A percentile compares a stretch with the other conserved stretches of the same genome.
Conservation (phyloP, 2,113 vertebrate species). For the Rutilus rutilus region DNA sequence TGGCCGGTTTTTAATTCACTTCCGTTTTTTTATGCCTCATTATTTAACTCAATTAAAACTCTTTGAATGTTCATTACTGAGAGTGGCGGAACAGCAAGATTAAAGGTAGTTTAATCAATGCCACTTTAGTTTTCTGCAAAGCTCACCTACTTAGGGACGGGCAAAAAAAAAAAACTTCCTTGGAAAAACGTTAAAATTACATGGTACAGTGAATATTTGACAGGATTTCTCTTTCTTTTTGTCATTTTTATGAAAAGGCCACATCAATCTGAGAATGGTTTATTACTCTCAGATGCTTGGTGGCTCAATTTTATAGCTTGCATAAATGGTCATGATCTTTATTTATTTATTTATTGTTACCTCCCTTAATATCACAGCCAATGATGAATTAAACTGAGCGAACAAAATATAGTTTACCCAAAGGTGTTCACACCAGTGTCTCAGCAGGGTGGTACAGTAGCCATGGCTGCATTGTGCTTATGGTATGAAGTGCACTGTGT, state of each 20-base stretch:
- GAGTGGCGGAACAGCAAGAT: constrained; percentile 17
- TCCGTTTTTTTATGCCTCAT: constrained; percentile 53
- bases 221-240: constrained; percentile 58
- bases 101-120: constrained; percentile 39
- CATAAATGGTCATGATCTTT: constrained; percentile 41
- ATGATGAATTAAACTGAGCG: constrained; percentile 56
- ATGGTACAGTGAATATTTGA: neutral
- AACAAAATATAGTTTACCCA: constrained; percentile 44
- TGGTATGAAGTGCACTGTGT: constrained; percentile 13
- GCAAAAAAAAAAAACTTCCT: constrained; percentile 22
- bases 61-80: constrained; percentile 49
- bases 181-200: constrained; percentile 14
- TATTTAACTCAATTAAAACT: constrained; percentile 56
- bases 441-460: constrained; percentile 14
- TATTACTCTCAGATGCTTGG: constrained; percentile 62
- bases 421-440: constrained; percentile 28
- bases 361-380: constrained; percentile 46
- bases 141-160: constrained; percentile 22
- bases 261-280: constrained; percentile 62
- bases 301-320: constrained; percentile 55
- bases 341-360: constrained; percentile 46
- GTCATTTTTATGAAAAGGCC: constrained; percentile 44
- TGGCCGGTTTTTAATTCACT: constrained; percentile 49
- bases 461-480: constrained; percentile 28
- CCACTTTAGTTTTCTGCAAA: constrained; percentile 51